These are phyloP conservation scores for Tragulus kanchil DNA, from an alignment of 2,113 vertebrate genomes.

Conservation along the genomic window DNA sequence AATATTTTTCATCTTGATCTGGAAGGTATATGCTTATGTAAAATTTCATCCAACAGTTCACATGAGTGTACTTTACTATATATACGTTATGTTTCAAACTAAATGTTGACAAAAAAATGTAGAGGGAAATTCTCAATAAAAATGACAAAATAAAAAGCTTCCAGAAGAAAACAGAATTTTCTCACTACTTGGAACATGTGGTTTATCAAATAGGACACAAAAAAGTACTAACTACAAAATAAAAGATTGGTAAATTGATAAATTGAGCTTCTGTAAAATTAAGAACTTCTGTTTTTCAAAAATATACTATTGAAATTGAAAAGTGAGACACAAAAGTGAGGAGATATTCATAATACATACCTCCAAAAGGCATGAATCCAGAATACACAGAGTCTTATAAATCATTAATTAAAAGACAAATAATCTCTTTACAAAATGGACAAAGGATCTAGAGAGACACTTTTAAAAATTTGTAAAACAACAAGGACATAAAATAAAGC, in stretches of 20 bases:
- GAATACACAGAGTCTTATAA: background rate
- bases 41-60: background rate
- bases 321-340: background rate
- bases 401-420: conserved; percentile 20
- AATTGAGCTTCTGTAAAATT: conserved; percentile 1
- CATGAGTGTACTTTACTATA: background rate
- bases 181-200: too few species aligned
- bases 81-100: background rate
- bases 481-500: background rate
- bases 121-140: background rate
- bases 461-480: conserved; percentile 24
- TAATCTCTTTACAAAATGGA: background rate
- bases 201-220: background rate
- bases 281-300: conserved; percentile 7
- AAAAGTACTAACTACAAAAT: background rate
- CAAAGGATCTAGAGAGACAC: background rate
- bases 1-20: background rate
- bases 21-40: background rate
- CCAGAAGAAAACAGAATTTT: background rate
- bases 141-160: background rate
- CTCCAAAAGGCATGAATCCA: background rate
- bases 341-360: conserved; percentile 20
- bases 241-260: background rate
- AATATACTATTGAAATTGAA: background rate
- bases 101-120: background rate